Evolutionary conservation across 2,888 invertebrate genomes (phyloP).

Genomic region (Pheosia gnoma): DNA sequence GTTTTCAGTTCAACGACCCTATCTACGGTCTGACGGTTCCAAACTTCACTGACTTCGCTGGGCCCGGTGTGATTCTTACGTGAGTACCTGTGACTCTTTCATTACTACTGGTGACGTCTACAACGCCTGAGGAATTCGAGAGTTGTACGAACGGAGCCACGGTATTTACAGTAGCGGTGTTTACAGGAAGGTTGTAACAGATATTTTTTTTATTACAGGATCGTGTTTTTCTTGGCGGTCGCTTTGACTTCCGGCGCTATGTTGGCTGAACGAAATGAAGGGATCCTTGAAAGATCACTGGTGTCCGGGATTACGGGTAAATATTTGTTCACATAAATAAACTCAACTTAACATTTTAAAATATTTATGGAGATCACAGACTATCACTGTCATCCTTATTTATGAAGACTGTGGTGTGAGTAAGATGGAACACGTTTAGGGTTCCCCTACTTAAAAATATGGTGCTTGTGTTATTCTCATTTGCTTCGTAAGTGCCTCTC

Average conservation of each 20-base stretch:
- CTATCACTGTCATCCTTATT: no score
- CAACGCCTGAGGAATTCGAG: no score
- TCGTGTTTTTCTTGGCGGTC: slow-evolving; percentile 96
- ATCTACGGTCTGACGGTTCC: slow-evolving; percentile 90
- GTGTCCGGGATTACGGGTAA: slow-evolving; percentile 91
- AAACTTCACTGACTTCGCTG: slow-evolving; percentile 97
- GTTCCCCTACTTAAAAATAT: not conserved
- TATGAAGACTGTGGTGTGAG: no score
- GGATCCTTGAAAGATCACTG: slow-evolving; percentile 93
- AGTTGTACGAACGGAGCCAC: no score
- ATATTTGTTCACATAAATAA: slow-evolving; percentile 7
- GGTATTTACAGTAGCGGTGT: no score
- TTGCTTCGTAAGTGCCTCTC: no score
- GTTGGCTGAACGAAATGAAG: slow-evolving; percentile 94
- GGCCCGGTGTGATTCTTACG: slow-evolving; percentile 96
- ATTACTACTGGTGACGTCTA: not conserved
- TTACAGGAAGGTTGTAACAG: no score
- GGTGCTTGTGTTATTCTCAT: no score
- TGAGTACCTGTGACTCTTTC: slow-evolving; percentile 66
- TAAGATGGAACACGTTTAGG: no score
- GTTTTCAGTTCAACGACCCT: slow-evolving; percentile 86
- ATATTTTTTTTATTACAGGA: slow-evolving; percentile 78
- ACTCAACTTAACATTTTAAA: not conserved
- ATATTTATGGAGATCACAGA: no score
- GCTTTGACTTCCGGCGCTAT: slow-evolving; percentile 96